Evolutionary conservation across 2,797 vertebrate genomes (phyloP).

Genomic region (Sebastes taczanowskii): DNA sequence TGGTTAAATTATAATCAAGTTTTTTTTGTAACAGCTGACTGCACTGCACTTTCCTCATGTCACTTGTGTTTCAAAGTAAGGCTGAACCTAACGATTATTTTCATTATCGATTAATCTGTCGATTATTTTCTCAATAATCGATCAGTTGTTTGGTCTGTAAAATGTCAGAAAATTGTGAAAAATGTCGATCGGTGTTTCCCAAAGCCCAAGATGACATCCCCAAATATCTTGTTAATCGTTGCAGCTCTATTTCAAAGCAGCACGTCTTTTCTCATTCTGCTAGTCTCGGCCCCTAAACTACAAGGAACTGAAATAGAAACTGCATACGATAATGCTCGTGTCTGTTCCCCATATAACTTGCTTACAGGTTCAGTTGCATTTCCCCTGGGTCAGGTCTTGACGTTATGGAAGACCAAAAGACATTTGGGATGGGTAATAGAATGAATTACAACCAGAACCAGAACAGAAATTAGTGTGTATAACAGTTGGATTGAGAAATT

Average conservation of each 20-base stretch:
- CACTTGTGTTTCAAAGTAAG: no score
- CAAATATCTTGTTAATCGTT: no score
- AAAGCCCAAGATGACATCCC: no score
- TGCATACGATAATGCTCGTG: neutral
- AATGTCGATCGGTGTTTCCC: no score
- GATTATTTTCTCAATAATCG: no score
- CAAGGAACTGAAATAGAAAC: conserved; percentile 25
- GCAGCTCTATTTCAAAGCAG: conserved; percentile 8
- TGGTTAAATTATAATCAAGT: neutral
- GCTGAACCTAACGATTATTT: no score
- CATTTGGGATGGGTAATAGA: neutral
- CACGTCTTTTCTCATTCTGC: neutral
- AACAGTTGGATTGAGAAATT: neutral
- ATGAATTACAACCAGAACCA: neutral
- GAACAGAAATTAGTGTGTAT: neutral
- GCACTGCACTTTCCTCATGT: neutral
- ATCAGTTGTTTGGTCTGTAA: no score
- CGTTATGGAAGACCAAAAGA: neutral
- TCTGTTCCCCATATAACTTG: conserved; percentile 22
- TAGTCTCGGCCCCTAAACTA: neutral
- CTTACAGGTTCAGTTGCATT: conserved; percentile 49
- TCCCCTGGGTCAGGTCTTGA: conserved; percentile 29
- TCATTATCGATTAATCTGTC: no score
- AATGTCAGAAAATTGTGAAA: no score
- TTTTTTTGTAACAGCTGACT: neutral